Evolutionary conservation across 2,113 vertebrate species (phyloP), one percentile per base, ranked within the genome.

Genomic region (Triplophysa dalaica): DNA sequence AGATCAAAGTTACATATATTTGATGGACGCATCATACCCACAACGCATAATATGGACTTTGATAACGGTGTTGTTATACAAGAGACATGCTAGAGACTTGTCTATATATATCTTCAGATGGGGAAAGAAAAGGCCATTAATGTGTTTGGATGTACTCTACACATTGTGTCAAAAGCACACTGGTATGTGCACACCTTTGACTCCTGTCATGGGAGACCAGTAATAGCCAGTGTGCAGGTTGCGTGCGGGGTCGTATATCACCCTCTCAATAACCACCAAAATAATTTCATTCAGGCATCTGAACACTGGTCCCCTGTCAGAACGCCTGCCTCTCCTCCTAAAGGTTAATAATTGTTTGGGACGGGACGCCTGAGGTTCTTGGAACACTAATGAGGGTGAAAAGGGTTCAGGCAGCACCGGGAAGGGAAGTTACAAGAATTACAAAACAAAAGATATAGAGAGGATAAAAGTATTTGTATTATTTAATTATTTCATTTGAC

Each of bases 341-440:
- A 89, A 91, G 89, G 89, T 90, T 90, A 89, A 90, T 90, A 86
- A 81, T 82, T 85, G 88, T 87, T 86, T 87, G 87, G 85, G 87
- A 85, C 45, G 82, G 81, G 82, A 63, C 60, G 84, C 87, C 79
- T 22, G 45, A 80, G 86, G 86, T 85, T 77, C 74, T 85, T 70
- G 10, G 41, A 52, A 9, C 82, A 75, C 56, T 89, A 89, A 91
- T 88, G 85, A 89, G 82, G 63, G 84, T 21, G 77, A 85, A 75
- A 81, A 82, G 78, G 84, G 75, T 88, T 88, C 65, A 75, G 74
- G 81, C 61, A 81, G 82, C 80, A 52, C 24, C 9, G 58, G 14
- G 22, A 58, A 62, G 58, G 14, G 22, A 58, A 62, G 72, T 21
- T 33, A 29, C 33, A 26, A 33, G 29, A 63, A 56, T 17, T 24